Base-by-base conservation (phyloP, 2,113 vertebrate species). In the Plotosus lineatus region DNA sequence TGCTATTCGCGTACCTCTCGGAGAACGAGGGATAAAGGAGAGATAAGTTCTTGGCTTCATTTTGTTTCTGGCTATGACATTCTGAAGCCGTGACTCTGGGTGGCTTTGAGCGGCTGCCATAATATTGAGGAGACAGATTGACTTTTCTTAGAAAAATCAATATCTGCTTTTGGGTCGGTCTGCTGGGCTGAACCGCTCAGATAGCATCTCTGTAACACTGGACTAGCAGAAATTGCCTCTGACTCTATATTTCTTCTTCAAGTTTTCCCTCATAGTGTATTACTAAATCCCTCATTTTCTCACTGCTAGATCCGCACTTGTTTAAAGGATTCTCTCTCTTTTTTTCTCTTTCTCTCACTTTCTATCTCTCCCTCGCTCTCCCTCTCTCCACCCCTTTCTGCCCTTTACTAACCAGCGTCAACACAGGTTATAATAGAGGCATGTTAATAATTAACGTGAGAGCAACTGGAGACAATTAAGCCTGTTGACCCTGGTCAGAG, bases 391-490 rank as follows among this genome's bases (percentile, higher is more conserved):
- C 85, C 85, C 73, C 38, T 77, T 82, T 78, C 26, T 23, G 28
- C 71, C 69, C 15, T 88, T 85, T 78, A 76, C 89, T 88, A 91
- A 90, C 91, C 83, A 0, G 5, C 84, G 85, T 12, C 40, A 89
- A 86, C 7, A 76, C 75, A 68, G 65, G 55, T 85, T 82, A 82
- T 72, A 46, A 86, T 55, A 19, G 89, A 88, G 86, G 90, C 89
- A 88, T 90, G 85, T 93, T 92, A 94, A 93, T 94, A 93, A 94
- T 94, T 93, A 92, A 94, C 93, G 89, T 88, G 88, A 87, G 86
- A 90, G 90, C 88, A 93, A 94, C 94, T 91, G 92, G 89, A 93
- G 88, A 90, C 92, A 94, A 95, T 94, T 95, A 95, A 90, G 89
- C 83, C 80, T 50, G 90, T 85, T 83, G 91, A 90, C 88, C 51